phyloP scores from a whole-genome alignment of 2,113 vertebrate genomes.

The Acanthisitta chloris region DNA sequence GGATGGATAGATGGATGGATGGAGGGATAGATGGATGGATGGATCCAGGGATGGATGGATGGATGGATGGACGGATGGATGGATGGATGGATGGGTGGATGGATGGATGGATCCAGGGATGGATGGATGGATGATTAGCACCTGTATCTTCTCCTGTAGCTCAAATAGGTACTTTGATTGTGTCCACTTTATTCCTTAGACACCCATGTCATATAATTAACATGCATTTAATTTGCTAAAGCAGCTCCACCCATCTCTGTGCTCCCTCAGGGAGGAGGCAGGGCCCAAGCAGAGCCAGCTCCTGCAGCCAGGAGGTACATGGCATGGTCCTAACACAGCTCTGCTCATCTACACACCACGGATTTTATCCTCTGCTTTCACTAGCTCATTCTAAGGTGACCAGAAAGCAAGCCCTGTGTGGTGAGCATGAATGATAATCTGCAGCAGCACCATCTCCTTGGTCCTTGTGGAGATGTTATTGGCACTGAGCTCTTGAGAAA shows the following conservation, averaged over 20 bases:
- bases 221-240: not conserved
- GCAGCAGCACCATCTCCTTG: slow-evolving; percentile 50
- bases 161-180: not conserved
- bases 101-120: not conserved
- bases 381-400: slow-evolving; percentile 43
- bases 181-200: not conserved
- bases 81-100: not conserved
- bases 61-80: not conserved
- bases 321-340: rapidly evolving
- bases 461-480: slow-evolving; percentile 18
- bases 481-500: slow-evolving; percentile 38
- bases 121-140: not conserved
- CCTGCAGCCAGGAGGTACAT: not conserved
- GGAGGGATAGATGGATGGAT: not conserved
- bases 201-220: not conserved
- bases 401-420: slow-evolving; percentile 38
- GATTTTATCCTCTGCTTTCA: not conserved
- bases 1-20: not conserved
- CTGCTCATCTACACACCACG: not conserved
- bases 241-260: too few relatives aligned
- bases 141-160: not conserved
- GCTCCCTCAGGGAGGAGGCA: not conserved
- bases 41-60: not conserved
- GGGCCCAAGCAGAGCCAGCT: not conserved
- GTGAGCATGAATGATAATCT: slow-evolving; percentile 61